Conservation (phyloP, 2,888 invertebrate genomes). For the Coelinius sp. region DNA sequence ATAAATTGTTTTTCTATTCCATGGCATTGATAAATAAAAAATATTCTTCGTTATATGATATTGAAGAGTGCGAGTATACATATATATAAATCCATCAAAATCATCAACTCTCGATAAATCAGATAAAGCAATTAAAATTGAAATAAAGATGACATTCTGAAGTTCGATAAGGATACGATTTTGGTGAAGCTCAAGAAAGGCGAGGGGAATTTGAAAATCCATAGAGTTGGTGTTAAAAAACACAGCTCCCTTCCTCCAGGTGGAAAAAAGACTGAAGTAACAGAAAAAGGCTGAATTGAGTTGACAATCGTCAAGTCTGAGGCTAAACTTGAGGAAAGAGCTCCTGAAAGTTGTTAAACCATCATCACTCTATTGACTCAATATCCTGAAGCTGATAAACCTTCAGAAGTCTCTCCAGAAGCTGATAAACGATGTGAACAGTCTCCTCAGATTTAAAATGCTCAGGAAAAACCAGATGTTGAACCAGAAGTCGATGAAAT, state of each 20-base stretch:
- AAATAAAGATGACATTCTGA: constrained; percentile 75
- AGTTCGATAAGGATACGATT: constrained; percentile 76
- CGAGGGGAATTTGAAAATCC: constrained; percentile 77
- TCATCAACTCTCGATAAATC: constrained; percentile 60
- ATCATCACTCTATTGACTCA: constrained; percentile 61
- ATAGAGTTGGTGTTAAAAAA: constrained; percentile 75
- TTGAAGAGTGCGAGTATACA: too few relatives aligned
- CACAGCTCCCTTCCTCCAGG: constrained; percentile 64
- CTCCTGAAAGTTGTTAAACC: constrained; percentile 59
- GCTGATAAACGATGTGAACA: constrained; percentile 15
- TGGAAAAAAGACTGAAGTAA: constrained; percentile 62
- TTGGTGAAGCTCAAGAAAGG: constrained; percentile 77
- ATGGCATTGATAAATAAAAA: too few relatives aligned
- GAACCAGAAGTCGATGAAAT: constrained; percentile 52
- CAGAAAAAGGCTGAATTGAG: constrained; percentile 68
- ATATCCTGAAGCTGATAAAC: constrained; percentile 52
- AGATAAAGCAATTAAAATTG: constrained; percentile 73
- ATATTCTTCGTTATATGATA: too few relatives aligned
- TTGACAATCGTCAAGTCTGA: constrained; percentile 72
- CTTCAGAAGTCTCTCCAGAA: constrained; percentile 44
- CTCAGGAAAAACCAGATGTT: constrained; percentile 49
- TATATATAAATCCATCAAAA: too few relatives aligned
- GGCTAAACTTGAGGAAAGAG: constrained; percentile 64
- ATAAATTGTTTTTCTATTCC: too few relatives aligned
- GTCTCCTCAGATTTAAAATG: constrained; percentile 32